Evolutionary conservation across 2,113 vertebrate species (phyloP), one percentile per base, ranked within the genome.

Genomic region (Forbesichthys agassizii): DNA sequence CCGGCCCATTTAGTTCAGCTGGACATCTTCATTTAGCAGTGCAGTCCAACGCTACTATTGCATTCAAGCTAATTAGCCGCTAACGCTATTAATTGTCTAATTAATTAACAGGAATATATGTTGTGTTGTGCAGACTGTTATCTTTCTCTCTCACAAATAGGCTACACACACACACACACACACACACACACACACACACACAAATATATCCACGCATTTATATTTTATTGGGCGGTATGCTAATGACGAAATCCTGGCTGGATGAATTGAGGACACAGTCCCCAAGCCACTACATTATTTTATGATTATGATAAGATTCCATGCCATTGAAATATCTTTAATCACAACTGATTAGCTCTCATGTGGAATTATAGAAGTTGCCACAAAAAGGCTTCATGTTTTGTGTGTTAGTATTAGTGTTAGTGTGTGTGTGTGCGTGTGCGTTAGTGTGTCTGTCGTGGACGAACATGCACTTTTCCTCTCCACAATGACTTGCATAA

Each of bases 321-420:
- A 55, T 69, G 80, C 61, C 63, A 61, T 84, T 71, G 77, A 55
- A 61, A n/a, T 54, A 61, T 78, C 73, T 86, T 71, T 84, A 79
- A 84, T 78, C 79, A 73, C 66, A 86, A 75, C 58, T 71, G 75
- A 81, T 86, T 77, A 66, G 61, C 14, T 33, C 64, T 69, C 64
- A 73, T 49, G 70, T 78, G 71, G 67, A 75, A 81, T 81, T 52
- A 75, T 66, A 56, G 54, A 68, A 83, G 63, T 65, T 63, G 56
- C 42, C 52, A 64, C 62, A 46, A 58, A 47, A 67, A 59, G 61
- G 69, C 49, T 1, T 51, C 67, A 13, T 74, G 78, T 85, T 80
- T 80, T 51, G 63, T 79, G 80, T 70, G 71, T 79, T 18, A 71
- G 56, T 53, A 36, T 27, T 27, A 27, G 27, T 27, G 27, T 27